Percentiles rank a stretch among this genome's conserved stretches.
These are phyloP conservation scores for Polyodon spathula DNA, from an alignment of 2,113 vertebrate genomes.

Conservation along the genomic window DNA sequence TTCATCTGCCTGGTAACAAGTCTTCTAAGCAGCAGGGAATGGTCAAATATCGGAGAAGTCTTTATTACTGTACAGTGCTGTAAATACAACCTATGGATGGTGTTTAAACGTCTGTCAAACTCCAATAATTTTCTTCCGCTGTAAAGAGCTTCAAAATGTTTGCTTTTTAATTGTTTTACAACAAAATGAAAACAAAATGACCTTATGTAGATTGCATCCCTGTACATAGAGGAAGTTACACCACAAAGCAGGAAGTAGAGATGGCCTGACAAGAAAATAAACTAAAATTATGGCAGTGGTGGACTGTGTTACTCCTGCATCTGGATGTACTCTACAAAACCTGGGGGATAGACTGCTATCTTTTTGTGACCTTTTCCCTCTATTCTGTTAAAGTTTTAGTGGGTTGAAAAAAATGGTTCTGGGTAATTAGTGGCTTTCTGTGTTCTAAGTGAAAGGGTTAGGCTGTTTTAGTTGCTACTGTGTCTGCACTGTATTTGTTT, in stretches of 20 bases:
- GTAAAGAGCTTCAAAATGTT: conserved; percentile 22
- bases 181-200: conserved; percentile 6
- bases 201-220: background rate
- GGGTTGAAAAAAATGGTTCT: background rate
- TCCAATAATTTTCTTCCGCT: conserved; percentile 25
- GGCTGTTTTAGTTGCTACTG: background rate
- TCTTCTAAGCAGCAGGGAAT: conserved; percentile 18
- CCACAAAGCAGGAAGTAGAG: background rate
- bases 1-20: conserved; percentile 32
- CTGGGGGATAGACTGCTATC: conserved; percentile 19
- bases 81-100: conserved; percentile 57
- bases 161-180: conserved; percentile 17
- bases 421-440: background rate
- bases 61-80: conserved; percentile 50
- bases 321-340: conserved; percentile 32
- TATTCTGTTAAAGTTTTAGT: background rate
- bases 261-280: conserved; percentile 6
- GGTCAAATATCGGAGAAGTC: conserved; percentile 33
- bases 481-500: conserved; percentile 5
- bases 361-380: conserved; percentile 17
- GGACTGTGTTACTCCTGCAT: conserved; percentile 33
- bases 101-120: conserved; percentile 54
- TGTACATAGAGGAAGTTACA: conserved; percentile 6
- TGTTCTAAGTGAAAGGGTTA: conserved; percentile 8
- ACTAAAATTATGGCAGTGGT: conserved; percentile 10